Percentiles rank a stretch among this genome's conserved stretches.
phyloP scores from a whole-genome alignment of 2,797 vertebrate species.

The Aldrovandia affinis region DNA sequence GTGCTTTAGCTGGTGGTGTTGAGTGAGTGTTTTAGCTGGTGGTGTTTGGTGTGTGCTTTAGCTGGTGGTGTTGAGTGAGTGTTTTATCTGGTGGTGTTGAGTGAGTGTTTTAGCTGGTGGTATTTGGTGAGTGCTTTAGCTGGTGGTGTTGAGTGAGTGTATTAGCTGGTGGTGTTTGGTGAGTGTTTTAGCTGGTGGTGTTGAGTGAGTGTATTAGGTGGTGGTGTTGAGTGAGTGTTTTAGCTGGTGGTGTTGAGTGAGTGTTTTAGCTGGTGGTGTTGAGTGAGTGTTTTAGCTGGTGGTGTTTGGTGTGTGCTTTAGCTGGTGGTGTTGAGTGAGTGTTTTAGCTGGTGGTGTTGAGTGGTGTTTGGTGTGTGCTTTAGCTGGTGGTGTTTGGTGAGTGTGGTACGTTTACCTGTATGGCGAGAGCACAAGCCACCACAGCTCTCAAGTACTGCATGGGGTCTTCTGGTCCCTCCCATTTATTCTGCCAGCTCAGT shows the following conservation, averaged over 20 bases:
- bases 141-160: not conserved
- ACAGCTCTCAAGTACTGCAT: conserved; percentile 91
- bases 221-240: not conserved
- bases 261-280: conserved; percentile 3
- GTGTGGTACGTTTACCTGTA: conserved; percentile 85
- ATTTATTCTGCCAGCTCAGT: conserved; percentile 86
- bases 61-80: not conserved
- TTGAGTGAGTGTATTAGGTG: not conserved
- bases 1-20: too few species aligned
- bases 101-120: not conserved
- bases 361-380: conserved; percentile 42
- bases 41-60: not conserved
- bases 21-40: not conserved
- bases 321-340: conserved; percentile 1
- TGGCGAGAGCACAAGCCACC: conserved; percentile 82
- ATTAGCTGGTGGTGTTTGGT: not conserved
- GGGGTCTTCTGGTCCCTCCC: conserved; percentile 97
- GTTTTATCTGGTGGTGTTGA: not conserved
- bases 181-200: not conserved
- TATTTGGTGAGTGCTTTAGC: not conserved
- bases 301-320: conserved; percentile 41
- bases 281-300: conserved; percentile 26
- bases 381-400: not conserved
- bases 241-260: not conserved
- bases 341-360: conserved; percentile 67